Evolutionary conservation across 1,140 invertebrate species (phyloP).

Genomic region (Aphelinus atriplicis): DNA sequence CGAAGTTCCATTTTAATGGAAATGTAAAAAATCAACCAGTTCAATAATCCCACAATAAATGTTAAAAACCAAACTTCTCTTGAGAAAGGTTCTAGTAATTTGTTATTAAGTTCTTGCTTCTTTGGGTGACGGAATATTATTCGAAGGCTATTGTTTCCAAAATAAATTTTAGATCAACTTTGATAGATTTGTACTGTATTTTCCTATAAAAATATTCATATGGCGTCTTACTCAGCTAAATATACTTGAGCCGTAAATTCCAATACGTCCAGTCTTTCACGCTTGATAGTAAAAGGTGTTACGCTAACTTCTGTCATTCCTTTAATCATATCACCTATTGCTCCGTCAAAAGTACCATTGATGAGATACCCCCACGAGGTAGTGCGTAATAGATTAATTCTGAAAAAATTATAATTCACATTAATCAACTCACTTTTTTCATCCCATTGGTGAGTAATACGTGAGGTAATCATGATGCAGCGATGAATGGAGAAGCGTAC

Average conservation of each 20-base stretch:
- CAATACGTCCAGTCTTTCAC: slow-evolving; percentile 68
- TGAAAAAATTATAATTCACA: slow-evolving; percentile 40
- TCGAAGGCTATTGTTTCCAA: slow-evolving; percentile 57
- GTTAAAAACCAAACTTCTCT: slow-evolving; percentile 48
- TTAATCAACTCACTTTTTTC: no score
- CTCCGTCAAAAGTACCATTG: slow-evolving; percentile 74
- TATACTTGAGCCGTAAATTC: slow-evolving; percentile 72
- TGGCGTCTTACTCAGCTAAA: slow-evolving; percentile 64
- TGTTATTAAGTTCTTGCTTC: slow-evolving; percentile 68
- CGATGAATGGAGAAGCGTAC: no score
- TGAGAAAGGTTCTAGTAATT: slow-evolving; percentile 52
- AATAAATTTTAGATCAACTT: no score
- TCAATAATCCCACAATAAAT: slow-evolving; percentile 39
- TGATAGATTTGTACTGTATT: neutral
- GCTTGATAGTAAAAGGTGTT: slow-evolving; percentile 70
- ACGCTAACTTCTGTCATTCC: slow-evolving; percentile 71
- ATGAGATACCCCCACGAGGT: slow-evolving; percentile 73
- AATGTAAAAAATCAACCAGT: slow-evolving; percentile 44
- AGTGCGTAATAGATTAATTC: slow-evolving; percentile 66
- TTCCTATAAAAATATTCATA: neutral
- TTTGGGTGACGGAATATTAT: slow-evolving; percentile 75
- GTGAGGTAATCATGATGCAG: no score
- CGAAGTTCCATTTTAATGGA: slow-evolving; percentile 42
- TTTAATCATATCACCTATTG: slow-evolving; percentile 70
- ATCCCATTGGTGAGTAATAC: no score